phyloP scores from a whole-genome alignment of 1,140 invertebrate genomes.

The Mycetomoellerius zeteki region DNA sequence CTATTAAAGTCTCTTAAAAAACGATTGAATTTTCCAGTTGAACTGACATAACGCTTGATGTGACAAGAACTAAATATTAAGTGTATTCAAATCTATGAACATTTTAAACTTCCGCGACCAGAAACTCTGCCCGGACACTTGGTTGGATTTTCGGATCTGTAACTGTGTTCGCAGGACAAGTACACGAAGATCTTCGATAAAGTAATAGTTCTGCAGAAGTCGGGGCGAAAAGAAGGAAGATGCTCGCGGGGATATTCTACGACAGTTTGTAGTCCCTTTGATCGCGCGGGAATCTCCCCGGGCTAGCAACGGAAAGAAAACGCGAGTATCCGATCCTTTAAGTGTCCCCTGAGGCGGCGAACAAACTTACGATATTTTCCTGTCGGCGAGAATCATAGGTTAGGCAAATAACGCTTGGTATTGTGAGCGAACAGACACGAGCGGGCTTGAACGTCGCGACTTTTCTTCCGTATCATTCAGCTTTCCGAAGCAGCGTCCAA shows the following conservation, averaged over 20 bases:
- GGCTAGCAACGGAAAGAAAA: conserved; percentile 11
- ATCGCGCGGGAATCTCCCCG: conserved; percentile 38
- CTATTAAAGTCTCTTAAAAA: not conserved
- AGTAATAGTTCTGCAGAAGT: conserved; percentile 49
- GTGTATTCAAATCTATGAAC: conserved; percentile 21
- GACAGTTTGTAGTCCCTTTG: conserved; percentile 47
- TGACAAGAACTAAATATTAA: not conserved
- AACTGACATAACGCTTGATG: not conserved
- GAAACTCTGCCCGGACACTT: not conserved
- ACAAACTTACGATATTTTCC: conserved; percentile 71
- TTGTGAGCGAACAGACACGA: conserved; percentile 48
- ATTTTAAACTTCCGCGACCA: conserved; percentile 7
- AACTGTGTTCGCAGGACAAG: conserved; percentile 51
- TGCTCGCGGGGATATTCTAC: conserved; percentile 50
- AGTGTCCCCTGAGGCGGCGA: conserved; percentile 55
- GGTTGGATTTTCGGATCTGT: conserved; percentile 51
- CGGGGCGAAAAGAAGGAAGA: conserved; percentile 27
- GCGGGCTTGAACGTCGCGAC: conserved; percentile 21
- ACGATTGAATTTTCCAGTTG: not conserved
- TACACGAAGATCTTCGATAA: conserved; percentile 55
- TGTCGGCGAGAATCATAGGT: conserved; percentile 57
- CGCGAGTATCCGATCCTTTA: conserved; percentile 45
- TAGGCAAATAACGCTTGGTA: conserved; percentile 68
- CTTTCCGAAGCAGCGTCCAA: conserved; percentile 32
- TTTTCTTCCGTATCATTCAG: conserved; percentile 48